phyloP scores from a whole-genome alignment of 2,797 vertebrate genomes.

The Hapalemur alaotrensis region DNA sequence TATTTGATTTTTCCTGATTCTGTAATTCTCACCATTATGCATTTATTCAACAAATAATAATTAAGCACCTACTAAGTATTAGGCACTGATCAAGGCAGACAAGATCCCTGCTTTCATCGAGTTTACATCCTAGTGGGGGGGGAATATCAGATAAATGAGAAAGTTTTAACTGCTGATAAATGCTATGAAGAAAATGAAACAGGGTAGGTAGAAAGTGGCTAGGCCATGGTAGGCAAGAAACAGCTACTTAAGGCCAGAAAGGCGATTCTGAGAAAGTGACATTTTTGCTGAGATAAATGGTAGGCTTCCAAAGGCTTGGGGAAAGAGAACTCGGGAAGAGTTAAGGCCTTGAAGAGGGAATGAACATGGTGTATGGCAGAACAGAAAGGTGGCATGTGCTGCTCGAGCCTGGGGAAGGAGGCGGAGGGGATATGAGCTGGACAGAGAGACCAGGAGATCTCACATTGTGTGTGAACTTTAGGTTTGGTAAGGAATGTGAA shows the following conservation, averaged over 20 bases:
- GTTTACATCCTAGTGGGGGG: neutral
- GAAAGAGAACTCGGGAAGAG: neutral
- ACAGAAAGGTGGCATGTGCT: neutral
- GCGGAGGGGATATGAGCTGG: too few species aligned
- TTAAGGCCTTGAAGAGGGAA: neutral
- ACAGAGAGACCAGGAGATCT: neutral
- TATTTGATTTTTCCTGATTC: slow-evolving; percentile 39
- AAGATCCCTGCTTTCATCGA: neutral
- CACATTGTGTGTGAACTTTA: neutral
- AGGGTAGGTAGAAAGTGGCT: neutral
- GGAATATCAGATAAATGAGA: neutral
- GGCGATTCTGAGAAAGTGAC: neutral
- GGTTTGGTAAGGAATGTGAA: neutral
- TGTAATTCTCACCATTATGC: neutral
- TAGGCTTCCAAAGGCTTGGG: neutral
- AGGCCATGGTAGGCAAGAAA: neutral
- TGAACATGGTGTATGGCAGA: neutral
- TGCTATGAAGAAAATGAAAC: neutral
- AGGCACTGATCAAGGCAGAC: neutral
- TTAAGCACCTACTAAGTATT: slow-evolving; percentile 18
- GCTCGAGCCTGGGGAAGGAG: neutral
- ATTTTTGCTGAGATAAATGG: neutral
- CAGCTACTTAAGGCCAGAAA: neutral
- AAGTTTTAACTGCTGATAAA: slow-evolving; percentile 1
- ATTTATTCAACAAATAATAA: slow-evolving; percentile 37